Evolutionary conservation across 2,888 invertebrate genomes (phyloP).

Genomic region (Psococerastis gibbosa): DNA sequence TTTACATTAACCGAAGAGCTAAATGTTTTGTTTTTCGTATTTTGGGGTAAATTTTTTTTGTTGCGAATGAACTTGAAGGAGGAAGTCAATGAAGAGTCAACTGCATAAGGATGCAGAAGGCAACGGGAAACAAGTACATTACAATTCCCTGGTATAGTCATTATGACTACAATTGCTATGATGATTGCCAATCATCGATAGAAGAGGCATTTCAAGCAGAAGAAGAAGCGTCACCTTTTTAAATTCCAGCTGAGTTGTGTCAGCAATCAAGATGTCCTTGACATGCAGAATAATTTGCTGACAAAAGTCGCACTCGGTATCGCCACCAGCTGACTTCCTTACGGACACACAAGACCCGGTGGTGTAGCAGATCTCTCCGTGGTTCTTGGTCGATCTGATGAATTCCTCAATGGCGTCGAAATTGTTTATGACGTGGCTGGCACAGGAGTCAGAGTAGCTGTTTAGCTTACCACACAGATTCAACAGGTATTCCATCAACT

Average conservation of each 20-base stretch:
- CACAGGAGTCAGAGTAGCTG: slow-evolving; percentile 61
- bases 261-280: slow-evolving; percentile 58
- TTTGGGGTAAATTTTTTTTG: no score
- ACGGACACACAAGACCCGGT: slow-evolving; percentile 27
- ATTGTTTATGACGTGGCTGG: slow-evolving; percentile 49
- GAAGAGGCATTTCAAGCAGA: no score
- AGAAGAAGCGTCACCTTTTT: slow-evolving; percentile 47
- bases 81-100: no score
- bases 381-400: slow-evolving; percentile 38
- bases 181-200: no score
- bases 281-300: slow-evolving; percentile 63
- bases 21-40: no score
- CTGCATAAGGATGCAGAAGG: no score
- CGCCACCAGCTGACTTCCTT: slow-evolving; percentile 25
- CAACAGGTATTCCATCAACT: slow-evolving; percentile 23
- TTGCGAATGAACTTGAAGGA: background rate
- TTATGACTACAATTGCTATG: no score
- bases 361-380: slow-evolving; percentile 50
- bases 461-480: slow-evolving; percentile 46
- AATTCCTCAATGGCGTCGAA: slow-evolving; percentile 46
- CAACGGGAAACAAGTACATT: no score
- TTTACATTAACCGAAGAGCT: no score
- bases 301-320: slow-evolving; percentile 69
- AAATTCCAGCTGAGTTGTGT: slow-evolving; percentile 71
- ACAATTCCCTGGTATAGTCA: no score